Percentiles rank a stretch among this genome's conserved stretches.
phyloP scores from a whole-genome alignment of 2,113 vertebrate species.

The Cebus imitator region DNA sequence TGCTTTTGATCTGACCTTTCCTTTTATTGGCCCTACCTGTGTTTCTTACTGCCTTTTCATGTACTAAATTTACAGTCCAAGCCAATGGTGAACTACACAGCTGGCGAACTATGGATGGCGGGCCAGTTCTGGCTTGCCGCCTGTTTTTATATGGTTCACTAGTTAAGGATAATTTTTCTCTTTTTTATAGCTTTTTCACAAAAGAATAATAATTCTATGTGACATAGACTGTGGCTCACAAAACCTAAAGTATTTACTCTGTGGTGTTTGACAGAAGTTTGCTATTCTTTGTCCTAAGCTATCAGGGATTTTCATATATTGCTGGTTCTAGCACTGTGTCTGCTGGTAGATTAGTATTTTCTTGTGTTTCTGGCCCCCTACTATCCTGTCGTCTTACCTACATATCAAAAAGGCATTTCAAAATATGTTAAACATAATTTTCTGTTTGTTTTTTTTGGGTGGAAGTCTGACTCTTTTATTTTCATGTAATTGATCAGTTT shows the following conservation, averaged over 20 bases:
- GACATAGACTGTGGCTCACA: background rate
- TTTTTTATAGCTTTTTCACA: background rate
- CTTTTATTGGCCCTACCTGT: background rate
- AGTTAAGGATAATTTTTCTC: background rate
- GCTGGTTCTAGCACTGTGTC: background rate
- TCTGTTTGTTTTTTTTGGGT: background rate
- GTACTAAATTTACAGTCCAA: background rate
- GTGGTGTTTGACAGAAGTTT: background rate
- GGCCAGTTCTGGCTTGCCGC: background rate
- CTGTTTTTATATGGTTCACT: background rate
- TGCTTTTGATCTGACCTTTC: background rate
- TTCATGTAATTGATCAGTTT: background rate
- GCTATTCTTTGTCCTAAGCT: background rate
- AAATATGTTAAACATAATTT: background rate
- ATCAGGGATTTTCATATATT: background rate
- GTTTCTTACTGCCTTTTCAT: background rate
- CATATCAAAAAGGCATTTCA: background rate
- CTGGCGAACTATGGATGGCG: background rate
- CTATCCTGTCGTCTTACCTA: background rate
- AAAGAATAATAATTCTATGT: background rate
- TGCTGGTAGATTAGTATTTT: background rate
- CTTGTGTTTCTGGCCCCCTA: background rate
- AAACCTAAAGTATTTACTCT: background rate
- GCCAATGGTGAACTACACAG: background rate
- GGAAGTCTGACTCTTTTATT: slow-evolving; percentile 6